Conservation (phyloP, 2,113 vertebrate species). For the Prunella himalayana region DNA sequence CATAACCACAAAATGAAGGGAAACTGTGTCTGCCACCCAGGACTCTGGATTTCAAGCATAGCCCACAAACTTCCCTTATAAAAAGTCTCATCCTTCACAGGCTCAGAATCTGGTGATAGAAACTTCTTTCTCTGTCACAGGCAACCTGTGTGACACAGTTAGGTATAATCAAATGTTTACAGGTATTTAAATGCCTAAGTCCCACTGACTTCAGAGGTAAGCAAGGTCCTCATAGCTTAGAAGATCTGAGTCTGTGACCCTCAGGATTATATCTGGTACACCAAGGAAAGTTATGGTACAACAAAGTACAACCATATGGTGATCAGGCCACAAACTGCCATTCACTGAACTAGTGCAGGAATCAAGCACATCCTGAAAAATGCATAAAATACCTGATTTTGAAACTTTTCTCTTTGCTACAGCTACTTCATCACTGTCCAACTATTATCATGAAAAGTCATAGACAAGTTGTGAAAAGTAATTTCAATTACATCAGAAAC, state of each 20-base stretch:
- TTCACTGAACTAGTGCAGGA: not conserved
- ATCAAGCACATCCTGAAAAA: not conserved
- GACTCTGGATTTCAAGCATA: not conserved
- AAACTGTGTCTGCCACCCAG: not conserved
- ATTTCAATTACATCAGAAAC: not conserved
- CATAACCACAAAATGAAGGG: not conserved
- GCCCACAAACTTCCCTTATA: not conserved
- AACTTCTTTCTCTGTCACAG: not conserved
- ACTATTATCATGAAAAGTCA: not conserved
- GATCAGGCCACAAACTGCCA: not conserved
- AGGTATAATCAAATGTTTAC: not conserved
- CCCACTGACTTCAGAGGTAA: not conserved
- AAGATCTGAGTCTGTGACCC: not conserved
- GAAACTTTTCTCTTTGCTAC: not conserved
- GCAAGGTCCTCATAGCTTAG: not conserved
- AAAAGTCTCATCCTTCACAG: not conserved
- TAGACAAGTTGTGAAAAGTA: not conserved
- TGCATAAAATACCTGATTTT: not conserved
- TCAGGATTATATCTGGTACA: not conserved
- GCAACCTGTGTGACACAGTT: not conserved
- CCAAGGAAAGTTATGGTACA: not conserved
- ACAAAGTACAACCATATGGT: not conserved
- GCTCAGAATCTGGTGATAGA: not conserved
- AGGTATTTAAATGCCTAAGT: not conserved
- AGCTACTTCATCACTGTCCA: not conserved